Conservation (phyloP, 2,888 invertebrate species). For the Metalampra italica region DNA sequence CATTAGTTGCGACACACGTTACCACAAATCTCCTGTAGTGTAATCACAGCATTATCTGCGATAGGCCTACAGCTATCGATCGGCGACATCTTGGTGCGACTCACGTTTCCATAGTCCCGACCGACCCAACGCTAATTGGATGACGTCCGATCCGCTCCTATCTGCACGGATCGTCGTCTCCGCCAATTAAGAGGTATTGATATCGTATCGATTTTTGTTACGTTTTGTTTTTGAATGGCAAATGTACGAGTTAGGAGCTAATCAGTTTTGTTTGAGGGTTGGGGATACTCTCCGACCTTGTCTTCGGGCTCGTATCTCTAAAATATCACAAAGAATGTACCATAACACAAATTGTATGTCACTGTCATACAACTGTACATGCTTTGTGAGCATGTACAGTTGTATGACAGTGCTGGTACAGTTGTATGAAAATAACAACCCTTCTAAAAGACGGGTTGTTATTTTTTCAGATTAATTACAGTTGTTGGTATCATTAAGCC, state of each 20-base stretch:
- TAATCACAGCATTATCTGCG: neutral
- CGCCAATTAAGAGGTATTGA: slow-evolving; percentile 39
- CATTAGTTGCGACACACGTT: neutral
- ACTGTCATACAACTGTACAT: no score
- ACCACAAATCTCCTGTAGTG: neutral
- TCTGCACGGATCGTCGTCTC: slow-evolving; percentile 20
- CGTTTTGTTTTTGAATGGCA: slow-evolving; percentile 5
- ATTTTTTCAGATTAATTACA: no score
- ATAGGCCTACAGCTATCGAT: slow-evolving; percentile 21
- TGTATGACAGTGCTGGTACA: no score
- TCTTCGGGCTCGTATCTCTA: neutral
- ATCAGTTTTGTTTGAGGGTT: neutral
- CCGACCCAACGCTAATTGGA: slow-evolving; percentile 33
- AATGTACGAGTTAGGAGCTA: slow-evolving; percentile 4
- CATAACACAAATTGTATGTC: no score
- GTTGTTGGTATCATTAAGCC: no score
- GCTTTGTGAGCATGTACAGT: no score
- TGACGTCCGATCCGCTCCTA: slow-evolving; percentile 22
- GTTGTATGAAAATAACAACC: no score
- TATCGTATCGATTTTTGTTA: slow-evolving; percentile 28
- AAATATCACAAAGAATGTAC: no score
- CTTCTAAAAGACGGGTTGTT: no score
- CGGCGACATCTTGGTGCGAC: slow-evolving; percentile 24
- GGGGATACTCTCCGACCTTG: neutral
- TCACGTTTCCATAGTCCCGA: slow-evolving; percentile 18